These are phyloP conservation scores for Amblyopsis hoosieri DNA, from an alignment of 2,797 vertebrate species.

Conservation along the genomic window DNA sequence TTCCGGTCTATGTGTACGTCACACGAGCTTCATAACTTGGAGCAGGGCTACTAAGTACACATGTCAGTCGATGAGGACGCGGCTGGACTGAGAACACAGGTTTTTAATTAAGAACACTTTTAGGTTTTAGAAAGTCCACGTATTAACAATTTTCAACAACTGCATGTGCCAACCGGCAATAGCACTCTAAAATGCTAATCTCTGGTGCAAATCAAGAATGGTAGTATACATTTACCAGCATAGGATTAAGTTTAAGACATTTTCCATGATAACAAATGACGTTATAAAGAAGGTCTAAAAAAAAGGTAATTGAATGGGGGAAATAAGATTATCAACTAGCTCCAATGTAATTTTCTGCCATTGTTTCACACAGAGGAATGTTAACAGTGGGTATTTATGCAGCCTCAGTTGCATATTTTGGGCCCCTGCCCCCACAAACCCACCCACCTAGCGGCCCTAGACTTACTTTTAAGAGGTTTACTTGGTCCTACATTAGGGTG, in stretches of 20 bases:
- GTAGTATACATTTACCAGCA: slow-evolving; percentile 14
- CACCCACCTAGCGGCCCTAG: slow-evolving; percentile 60
- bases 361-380: slow-evolving; percentile 63
- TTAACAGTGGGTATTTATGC: slow-evolving; percentile 64
- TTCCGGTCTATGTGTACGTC: too few relatives aligned
- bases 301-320: slow-evolving; percentile 18
- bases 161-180: background rate
- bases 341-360: slow-evolving; percentile 56
- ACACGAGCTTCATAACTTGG: too few relatives aligned
- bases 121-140: background rate
- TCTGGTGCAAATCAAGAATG: slow-evolving; percentile 8
- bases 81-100: slow-evolving; percentile 6
- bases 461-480: slow-evolving; percentile 39
- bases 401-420: slow-evolving; percentile 63
- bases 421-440: slow-evolving; percentile 49
- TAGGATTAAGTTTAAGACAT: slow-evolving; percentile 9
- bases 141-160: background rate
- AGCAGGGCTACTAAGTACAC: too few relatives aligned
- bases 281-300: slow-evolving; percentile 5
- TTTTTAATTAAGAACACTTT: too few relatives aligned
- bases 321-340: slow-evolving; percentile 51
- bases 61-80: too few relatives aligned
- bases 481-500: slow-evolving; percentile 52
- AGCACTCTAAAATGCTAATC: background rate
- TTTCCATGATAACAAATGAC: slow-evolving; percentile 1